Percentiles rank a stretch among this genome's conserved stretches.
These are phyloP conservation scores for Sabellastarte sp. DNA, from an alignment of 2,888 invertebrate genomes.

Conservation along the genomic window DNA sequence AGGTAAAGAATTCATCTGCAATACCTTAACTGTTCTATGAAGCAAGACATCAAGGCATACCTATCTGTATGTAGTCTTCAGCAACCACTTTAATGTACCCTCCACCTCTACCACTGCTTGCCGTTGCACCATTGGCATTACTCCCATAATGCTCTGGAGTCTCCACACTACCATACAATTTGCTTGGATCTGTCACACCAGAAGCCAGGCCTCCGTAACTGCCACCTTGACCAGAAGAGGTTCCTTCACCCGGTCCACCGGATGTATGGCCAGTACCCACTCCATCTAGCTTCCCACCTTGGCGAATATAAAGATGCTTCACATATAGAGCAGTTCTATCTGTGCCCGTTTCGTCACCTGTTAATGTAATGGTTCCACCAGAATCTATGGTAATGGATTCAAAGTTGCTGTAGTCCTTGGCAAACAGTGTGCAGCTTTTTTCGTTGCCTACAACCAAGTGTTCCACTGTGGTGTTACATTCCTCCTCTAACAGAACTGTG, in stretches of 20 bases:
- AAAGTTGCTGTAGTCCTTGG: constrained; percentile 20
- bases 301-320: constrained; percentile 27
- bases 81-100: background rate
- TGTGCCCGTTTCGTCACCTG: constrained; percentile 29
- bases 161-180: constrained; percentile 33
- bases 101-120: constrained; percentile 31
- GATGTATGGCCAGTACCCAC: constrained; percentile 31
- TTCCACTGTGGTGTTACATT: background rate
- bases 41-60: background rate
- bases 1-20: too few species aligned
- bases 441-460: background rate
- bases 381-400: constrained; percentile 29
- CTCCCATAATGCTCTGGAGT: constrained; percentile 37
- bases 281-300: constrained; percentile 32
- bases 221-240: constrained; percentile 26
- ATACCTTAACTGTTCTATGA: too few species aligned
- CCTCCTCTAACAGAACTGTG: background rate
- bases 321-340: constrained; percentile 31
- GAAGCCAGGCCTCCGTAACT: constrained; percentile 35
- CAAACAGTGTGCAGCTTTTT: background rate
- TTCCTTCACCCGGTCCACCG: constrained; percentile 30
- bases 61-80: background rate
- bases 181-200: constrained; percentile 16
- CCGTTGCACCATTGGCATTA: constrained; percentile 30
- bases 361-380: constrained; percentile 31